Conservation (phyloP, 2,888 invertebrate genomes). For the Neoascia interrupta region DNA sequence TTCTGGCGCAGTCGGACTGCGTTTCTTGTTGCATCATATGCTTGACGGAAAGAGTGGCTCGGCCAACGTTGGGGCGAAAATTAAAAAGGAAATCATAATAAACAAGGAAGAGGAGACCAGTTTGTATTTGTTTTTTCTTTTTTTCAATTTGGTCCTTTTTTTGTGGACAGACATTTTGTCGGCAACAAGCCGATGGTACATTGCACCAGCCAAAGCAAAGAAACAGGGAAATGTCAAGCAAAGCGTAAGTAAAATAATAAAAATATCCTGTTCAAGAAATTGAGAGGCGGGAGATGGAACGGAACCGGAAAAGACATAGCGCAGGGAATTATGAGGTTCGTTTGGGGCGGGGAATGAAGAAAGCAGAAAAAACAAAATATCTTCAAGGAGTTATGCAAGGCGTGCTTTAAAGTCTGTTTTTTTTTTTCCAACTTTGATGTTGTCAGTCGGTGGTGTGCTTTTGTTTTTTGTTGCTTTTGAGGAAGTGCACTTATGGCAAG, state of each 20-base stretch:
- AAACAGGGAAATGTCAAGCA: conserved; percentile 37
- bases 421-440: too few relatives aligned
- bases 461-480: too few relatives aligned
- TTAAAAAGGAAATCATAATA: conserved; percentile 46
- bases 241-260: too few relatives aligned
- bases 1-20: neutral
- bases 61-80: conserved; percentile 8
- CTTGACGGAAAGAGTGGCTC: neutral
- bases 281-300: too few relatives aligned
- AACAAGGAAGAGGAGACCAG: conserved; percentile 17
- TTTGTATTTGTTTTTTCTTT: neutral
- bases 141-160: neutral
- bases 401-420: too few relatives aligned
- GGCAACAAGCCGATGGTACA: conserved; percentile 24
- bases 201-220: conserved; percentile 20
- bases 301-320: too few relatives aligned
- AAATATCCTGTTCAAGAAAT: too few relatives aligned
- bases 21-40: conserved; percentile 11
- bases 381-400: too few relatives aligned
- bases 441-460: too few relatives aligned
- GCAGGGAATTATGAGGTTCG: too few relatives aligned
- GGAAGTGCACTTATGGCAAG: conserved; percentile 49
- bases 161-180: conserved; percentile 17
- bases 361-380: too few relatives aligned
- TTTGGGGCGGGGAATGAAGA: too few relatives aligned